Evolutionary conservation across 2,888 invertebrate species (phyloP), one percentile per base, ranked within the genome.

Genomic region (Ectemnius lituratus): DNA sequence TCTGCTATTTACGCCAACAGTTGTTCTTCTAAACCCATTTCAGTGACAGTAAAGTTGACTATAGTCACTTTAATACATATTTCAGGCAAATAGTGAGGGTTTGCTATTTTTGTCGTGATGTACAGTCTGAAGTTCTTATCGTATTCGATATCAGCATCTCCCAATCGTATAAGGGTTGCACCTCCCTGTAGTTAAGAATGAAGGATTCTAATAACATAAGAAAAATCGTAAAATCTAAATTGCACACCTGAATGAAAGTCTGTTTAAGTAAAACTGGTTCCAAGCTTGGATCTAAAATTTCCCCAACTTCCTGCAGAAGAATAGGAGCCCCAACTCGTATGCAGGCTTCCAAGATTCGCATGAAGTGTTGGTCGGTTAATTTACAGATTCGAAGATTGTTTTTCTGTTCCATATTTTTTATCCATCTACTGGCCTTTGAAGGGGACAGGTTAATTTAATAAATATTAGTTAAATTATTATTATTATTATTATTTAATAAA

Each of bases 61-160:
- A 98, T 92, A 0, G 97, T 97, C 1, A 98, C 98, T 92, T 97
- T 97, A 73, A 97, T 97, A 87, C 98, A 97, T 75, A 97, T 94
- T 91, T 98, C 98, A 0, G 98, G 98, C 76, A 98, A 91, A 91
- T 97, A 98, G 91, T 98, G 98, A 0, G 98, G 98, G 92, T 98
- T 98, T 0, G 97, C 94, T 68, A 98, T 92, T 91, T 98, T 98
- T 0, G 98, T 97, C 0, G 98, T 98, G 87, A 98, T 94, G 89
- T 97, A 98, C 61, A 98, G 93, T 60, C 94, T 94, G 90, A 98
- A 98, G 87, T 96, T 95, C 0, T 92, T 89, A 88, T 97, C 96
- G 90, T 97, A 98, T 85, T 98, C 98, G n/a, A 98, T 95, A 79
- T 96, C 95, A 67, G 94, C 94, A 90, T 98, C 98, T 0, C 97